Base-by-base conservation (phyloP, 2,113 vertebrate genomes). In the Callorhinus ursinus region DNA sequence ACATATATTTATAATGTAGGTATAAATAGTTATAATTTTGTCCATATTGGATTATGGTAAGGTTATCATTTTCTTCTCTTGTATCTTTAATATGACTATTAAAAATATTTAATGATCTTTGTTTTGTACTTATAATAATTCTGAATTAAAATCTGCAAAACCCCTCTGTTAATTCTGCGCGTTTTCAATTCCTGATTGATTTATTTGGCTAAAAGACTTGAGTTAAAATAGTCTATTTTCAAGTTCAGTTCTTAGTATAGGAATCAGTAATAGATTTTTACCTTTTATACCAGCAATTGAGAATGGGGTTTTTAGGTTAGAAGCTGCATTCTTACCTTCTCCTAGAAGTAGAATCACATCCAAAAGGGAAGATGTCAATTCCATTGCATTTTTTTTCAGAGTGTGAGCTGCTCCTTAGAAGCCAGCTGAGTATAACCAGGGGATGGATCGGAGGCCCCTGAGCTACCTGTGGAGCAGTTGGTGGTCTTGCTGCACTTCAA, bases 161-260 rank as follows among this genome's bases (percentile, higher is more conserved):
- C 10, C 24, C 18, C 16, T 65, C 57, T 67, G 31, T 86, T 57
- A n/a, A n/a, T 57, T 94, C 51, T 59, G 39, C 22, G 71, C 11
- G 7, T 22, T 71, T 81, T 88, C 22, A 71, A 81, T 81, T 24
- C 39, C 84, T 57, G 22, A n/a, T 42, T 71, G 74, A 88, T 61
- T 80, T 71, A 51, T 69, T 80, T 94, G 22, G 39, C 63, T 80
- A 28, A 93, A 69, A 49, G 3, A 31, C 7, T 67, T 57, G 28
- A 59, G 61, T 28, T 59, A 16, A 87, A 87, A 46, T 77, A 26
- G 10, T 69, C 51, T 88, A 12, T 59, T 59, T 90, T 22, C 61
- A 95, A 80, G 24, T 76, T 84, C n/a, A 67, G 4, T 42, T 95
- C 39, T 95, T 87, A 28, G 28, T 90, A 39, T 76, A 82, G n/a